Evolutionary conservation across 1,140 invertebrate genomes (phyloP), one percentile per base, ranked within the genome.

Genomic region (Apis mellifera): DNA sequence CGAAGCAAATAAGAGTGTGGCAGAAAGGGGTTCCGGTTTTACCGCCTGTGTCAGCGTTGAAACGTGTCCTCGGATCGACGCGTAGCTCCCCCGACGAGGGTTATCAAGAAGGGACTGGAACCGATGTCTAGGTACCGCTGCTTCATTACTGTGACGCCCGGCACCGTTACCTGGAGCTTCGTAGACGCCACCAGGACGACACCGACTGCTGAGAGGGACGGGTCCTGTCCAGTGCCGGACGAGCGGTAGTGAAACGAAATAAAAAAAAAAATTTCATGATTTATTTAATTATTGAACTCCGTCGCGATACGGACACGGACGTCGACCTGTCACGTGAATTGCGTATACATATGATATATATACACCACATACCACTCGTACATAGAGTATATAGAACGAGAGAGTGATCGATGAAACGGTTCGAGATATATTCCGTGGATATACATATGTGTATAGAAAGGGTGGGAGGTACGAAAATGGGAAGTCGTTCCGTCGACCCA

Each of bases 101-200:
- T 23, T 98, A 98, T 90, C 97, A 98, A 92, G 98, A 98, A 94
- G 97, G 97, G 82, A 98, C 97, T 92, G 97, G 97, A 64, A 98
- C 97, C 32, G 97, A 98, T 93, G 98, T 98, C 91, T 98, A 95
- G 95, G 91, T 91, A 89, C 90, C 91, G 90, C 90, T 92, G 68
- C 89, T 93, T 92, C 92, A 92, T 92, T 92, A 93, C 90, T 90
- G 89, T 87, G 89, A 92, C 78, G 90, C 90, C 89, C 90, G 92
- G 87, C 89, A 91, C 88, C 86, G 91, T 84, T 90, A 91, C 72
- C 81, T 91, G 83, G 91, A 91, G 78, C 83, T 92, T n/a, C 91
- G 91, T 82, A 89, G 91, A 81, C 86, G 91, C 50, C 91, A 92
- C 66, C 91, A 92, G 86, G 91, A 91, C 55, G 86, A 90, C 76